These are phyloP conservation scores for Nanorana parkeri DNA, from an alignment of 2,113 vertebrate genomes.

Conservation along the genomic window DNA sequence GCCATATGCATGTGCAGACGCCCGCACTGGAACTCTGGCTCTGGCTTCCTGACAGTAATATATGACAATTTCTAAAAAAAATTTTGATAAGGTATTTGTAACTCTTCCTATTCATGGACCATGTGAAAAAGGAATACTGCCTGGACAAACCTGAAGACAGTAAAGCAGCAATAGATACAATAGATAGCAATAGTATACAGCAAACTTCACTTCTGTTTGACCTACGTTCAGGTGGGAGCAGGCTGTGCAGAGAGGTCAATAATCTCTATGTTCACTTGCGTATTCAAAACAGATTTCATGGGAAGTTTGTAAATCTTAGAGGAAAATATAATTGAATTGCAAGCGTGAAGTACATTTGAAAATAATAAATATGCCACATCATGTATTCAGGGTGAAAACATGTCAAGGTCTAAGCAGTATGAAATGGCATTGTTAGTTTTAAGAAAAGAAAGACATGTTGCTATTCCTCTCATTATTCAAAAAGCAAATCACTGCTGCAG, in stretches of 20 bases:
- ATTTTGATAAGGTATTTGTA: no score
- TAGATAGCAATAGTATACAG: no score
- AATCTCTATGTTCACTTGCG: neutral
- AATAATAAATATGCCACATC: conserved; percentile 9
- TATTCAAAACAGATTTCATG: conserved; percentile 39
- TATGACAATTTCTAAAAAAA: no score
- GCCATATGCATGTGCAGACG: no score
- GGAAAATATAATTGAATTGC: conserved; percentile 21
- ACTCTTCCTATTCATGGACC: no score
- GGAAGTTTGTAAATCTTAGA: conserved; percentile 12
- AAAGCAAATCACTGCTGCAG: conserved; percentile 55
- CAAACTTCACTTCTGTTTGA: no score
- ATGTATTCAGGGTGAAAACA: conserved; percentile 22
- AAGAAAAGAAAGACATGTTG: conserved; percentile 56
- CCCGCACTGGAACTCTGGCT: no score
- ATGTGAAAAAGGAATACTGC: no score
- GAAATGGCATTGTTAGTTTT: conserved; percentile 45
- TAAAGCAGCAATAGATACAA: no score
- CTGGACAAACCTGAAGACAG: no score
- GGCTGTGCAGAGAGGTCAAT: neutral
- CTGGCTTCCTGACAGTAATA: no score
- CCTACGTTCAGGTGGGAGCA: no score
- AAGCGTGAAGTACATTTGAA: neutral
- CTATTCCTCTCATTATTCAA: conserved; percentile 57
- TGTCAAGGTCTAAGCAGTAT: conserved; percentile 26